Evolutionary conservation across 2,888 invertebrate species (phyloP).

Genomic region (Candidula unifasciata): DNA sequence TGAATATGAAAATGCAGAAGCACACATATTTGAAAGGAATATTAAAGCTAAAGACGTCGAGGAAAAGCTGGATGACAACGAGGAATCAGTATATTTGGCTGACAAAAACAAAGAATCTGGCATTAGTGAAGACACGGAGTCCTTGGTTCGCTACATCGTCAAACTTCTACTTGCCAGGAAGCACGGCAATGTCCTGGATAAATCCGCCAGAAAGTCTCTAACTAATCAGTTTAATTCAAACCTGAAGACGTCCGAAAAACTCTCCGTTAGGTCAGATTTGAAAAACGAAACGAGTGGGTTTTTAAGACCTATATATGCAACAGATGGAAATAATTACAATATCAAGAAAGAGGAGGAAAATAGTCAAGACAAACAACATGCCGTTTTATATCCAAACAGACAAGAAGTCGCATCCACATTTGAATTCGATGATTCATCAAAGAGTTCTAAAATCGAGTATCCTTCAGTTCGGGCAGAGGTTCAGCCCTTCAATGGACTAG

Average conservation of each 20-base stretch:
- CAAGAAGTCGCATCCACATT: too few species aligned
- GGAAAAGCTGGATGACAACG: too few species aligned
- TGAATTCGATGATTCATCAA: not conserved
- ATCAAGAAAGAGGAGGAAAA: not conserved
- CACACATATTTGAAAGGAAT: not conserved
- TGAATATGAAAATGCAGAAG: not conserved
- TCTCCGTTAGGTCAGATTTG: not conserved
- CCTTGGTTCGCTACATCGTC: conserved; percentile 32
- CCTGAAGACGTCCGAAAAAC: not conserved
- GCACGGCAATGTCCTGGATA: not conserved
- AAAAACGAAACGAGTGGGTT: not conserved
- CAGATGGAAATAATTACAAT: too few species aligned
- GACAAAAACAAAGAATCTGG: not conserved
- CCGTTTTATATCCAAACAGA: not conserved
- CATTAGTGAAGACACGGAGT: conserved; percentile 10
- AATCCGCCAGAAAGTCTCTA: not conserved
- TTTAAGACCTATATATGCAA: not conserved
- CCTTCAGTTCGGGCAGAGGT: not conserved
- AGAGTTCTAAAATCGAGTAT: not conserved
- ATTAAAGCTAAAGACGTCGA: not conserved
- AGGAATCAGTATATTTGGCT: not conserved
- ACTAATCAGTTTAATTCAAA: not conserved
- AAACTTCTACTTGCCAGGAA: not conserved
- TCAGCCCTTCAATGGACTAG: conserved; percentile 20
- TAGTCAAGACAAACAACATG: not conserved